phyloP scores from a whole-genome alignment of 2,888 invertebrate species.

The Dendrolimus pini region DNA sequence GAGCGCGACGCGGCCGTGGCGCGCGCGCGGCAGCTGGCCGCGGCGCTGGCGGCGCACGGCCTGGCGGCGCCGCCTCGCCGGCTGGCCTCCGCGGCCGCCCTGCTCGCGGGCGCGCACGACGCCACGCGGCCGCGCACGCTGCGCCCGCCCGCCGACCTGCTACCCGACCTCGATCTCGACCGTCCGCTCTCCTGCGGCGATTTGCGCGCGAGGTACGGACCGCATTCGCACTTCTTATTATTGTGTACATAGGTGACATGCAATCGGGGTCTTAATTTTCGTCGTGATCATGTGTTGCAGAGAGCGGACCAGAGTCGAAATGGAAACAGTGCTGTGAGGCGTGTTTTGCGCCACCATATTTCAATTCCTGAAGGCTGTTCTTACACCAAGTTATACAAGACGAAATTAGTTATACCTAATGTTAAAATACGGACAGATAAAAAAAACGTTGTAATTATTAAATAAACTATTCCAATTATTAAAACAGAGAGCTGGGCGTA shows the following conservation, averaged over 20 bases:
- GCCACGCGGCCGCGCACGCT: conserved; percentile 71
- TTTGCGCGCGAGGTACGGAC: conserved; percentile 50
- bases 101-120: conserved; percentile 73
- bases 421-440: conserved; percentile 74
- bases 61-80: conserved; percentile 85
- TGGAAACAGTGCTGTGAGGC: conserved; percentile 94
- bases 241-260: not conserved
- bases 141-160: conserved; percentile 54
- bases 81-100: conserved; percentile 78
- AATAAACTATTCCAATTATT: conserved; percentile 78
- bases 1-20: conserved; percentile 92
- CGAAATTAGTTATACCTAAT: conserved; percentile 75
- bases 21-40: conserved; percentile 90
- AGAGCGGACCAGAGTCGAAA: conserved; percentile 86
- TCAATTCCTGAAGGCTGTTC: conserved; percentile 77
- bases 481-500: conserved; percentile 72
- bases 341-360: conserved; percentile 69
- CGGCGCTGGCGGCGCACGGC: conserved; percentile 89
- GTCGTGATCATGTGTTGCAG: conserved; percentile 33
- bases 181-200: conserved; percentile 69
- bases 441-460: conserved; percentile 76
- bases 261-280: not conserved
- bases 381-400: conserved; percentile 77
- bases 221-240: no score
- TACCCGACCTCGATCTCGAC: conserved; percentile 69